Evolutionary conservation across 2,888 invertebrate genomes (phyloP).

Genomic region (Mantis religiosa): DNA sequence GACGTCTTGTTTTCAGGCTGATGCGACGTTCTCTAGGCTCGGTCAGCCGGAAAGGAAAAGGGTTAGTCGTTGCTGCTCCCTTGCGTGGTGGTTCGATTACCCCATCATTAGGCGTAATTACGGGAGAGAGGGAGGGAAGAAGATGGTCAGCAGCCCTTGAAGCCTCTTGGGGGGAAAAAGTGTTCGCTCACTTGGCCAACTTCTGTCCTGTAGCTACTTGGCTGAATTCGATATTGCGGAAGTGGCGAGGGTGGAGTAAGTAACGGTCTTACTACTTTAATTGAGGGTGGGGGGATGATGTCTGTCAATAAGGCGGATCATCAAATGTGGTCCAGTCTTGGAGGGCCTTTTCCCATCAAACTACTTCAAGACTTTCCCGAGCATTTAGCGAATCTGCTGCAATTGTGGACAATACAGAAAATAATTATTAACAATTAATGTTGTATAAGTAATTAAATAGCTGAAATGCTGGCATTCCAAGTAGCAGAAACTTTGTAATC

Average conservation of each 20-base stretch:
- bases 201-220: background rate
- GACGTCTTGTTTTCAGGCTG: background rate
- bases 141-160: background rate
- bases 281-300: background rate
- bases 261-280: background rate
- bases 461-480: background rate
- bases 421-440: background rate
- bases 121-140: background rate
- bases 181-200: background rate
- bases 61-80: background rate
- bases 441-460: background rate
- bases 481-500: background rate
- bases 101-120: constrained; percentile 11
- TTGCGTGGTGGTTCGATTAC: constrained; percentile 7
- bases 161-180: background rate
- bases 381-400: background rate
- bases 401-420: background rate
- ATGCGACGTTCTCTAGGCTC: background rate
- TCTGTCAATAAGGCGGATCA: background rate
- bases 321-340: background rate
- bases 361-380: background rate
- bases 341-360: background rate
- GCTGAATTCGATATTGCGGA: background rate
- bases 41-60: constrained; percentile 7
- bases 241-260: background rate